Percentiles rank a stretch among this genome's conserved stretches.
Evolutionary conservation across 2,888 invertebrate genomes (phyloP).

Genomic region (Stictocephala bisonia): DNA sequence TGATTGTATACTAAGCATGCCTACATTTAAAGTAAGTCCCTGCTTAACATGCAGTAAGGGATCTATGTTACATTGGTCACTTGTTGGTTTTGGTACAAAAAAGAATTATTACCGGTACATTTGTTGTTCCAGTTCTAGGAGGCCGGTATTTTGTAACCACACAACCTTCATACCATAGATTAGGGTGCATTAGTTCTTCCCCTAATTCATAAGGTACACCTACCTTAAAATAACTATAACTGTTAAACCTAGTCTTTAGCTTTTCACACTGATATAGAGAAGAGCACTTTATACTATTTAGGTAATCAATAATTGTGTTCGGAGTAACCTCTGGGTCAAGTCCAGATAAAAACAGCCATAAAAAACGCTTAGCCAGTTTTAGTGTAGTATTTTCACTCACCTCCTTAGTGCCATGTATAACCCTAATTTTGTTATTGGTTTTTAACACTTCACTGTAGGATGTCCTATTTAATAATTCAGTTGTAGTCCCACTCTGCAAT

Average conservation of each 20-base stretch:
- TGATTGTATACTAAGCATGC: too few relatives aligned
- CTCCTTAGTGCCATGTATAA: background rate
- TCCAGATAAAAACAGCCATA: background rate
- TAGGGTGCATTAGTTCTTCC: conserved; percentile 6
- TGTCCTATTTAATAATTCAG: too few relatives aligned
- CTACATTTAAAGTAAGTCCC: too few relatives aligned
- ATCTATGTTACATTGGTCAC: too few relatives aligned
- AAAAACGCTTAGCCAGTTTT: background rate
- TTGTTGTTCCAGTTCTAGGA: too few relatives aligned
- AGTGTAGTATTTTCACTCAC: background rate
- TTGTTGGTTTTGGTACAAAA: too few relatives aligned
- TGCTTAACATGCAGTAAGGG: too few relatives aligned
- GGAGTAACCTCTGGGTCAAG: background rate
- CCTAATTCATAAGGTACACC: conserved; percentile 3
- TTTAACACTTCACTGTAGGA: background rate
- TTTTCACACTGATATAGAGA: background rate
- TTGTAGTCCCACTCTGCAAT: too few relatives aligned
- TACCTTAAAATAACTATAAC: background rate
- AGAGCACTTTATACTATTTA: background rate
- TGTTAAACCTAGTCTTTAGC: too few relatives aligned
- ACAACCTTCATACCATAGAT: conserved; percentile 14
- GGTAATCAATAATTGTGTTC: background rate
- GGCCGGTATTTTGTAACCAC: background rate
- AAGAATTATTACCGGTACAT: too few relatives aligned
- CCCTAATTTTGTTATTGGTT: background rate